phyloP scores from a whole-genome alignment of 1,140 invertebrate genomes.

The Magallana gigas region DNA sequence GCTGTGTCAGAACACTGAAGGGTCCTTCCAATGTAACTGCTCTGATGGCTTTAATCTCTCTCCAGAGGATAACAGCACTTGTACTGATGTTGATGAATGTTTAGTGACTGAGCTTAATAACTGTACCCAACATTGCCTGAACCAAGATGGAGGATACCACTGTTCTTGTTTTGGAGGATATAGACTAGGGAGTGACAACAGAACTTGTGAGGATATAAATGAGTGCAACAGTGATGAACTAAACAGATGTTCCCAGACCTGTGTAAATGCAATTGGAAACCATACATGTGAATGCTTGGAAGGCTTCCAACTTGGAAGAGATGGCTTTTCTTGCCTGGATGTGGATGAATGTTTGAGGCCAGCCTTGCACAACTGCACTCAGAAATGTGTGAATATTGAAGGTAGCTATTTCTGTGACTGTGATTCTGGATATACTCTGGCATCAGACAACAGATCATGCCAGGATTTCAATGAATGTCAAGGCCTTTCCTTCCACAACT shows the following conservation, averaged over 20 bases:
- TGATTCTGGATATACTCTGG: constrained; percentile 4
- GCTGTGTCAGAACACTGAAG: not conserved
- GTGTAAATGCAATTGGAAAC: not conserved
- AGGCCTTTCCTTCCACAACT: not conserved
- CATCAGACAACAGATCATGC: constrained; percentile 19
- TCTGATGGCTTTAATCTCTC: not conserved
- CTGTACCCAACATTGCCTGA: not conserved
- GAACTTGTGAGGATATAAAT: not conserved
- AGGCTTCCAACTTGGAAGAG: not conserved
- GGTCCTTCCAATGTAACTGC: not conserved
- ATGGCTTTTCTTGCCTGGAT: constrained; percentile 5
- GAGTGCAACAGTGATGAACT: not conserved
- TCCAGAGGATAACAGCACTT: not conserved
- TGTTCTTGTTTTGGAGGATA: constrained; percentile 9
- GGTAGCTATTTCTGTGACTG: constrained; percentile 9
- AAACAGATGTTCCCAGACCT: not conserved
- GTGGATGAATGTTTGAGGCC: constrained; percentile 6
- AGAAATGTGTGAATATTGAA: constrained; percentile 23
- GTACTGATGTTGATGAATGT: constrained; percentile 22
- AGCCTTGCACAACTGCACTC: not conserved
- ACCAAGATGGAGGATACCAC: not conserved
- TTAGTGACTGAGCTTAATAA: not conserved
- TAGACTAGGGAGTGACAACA: not conserved
- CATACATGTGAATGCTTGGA: not conserved
- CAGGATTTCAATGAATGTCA: constrained; percentile 25